These are phyloP conservation scores for Perdita meconis DNA, from an alignment of 2,888 invertebrate species.

Conservation along the genomic window DNA sequence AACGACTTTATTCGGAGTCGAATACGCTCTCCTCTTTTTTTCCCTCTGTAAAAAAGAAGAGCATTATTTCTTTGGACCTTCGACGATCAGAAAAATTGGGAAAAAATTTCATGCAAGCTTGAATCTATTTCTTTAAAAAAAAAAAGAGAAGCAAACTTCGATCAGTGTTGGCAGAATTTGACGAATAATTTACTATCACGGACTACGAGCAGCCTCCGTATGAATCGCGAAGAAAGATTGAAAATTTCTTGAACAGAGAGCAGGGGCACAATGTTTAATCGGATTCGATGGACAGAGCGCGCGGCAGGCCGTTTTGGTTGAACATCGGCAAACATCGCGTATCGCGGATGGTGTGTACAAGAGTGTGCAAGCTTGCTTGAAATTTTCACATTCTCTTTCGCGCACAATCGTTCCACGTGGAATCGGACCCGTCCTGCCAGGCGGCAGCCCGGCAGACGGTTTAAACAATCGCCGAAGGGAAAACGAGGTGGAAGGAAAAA, in stretches of 20 bases:
- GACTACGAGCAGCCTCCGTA: not conserved
- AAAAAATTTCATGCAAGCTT: too few species aligned
- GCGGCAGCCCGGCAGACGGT: constrained; percentile 63
- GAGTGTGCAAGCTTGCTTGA: constrained; percentile 66
- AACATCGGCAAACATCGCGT: constrained; percentile 67
- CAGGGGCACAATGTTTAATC: constrained; percentile 55
- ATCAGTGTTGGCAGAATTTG: not conserved
- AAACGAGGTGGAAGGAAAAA: constrained; percentile 63
- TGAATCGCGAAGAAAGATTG: constrained; percentile 49
- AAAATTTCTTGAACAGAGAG: constrained; percentile 49
- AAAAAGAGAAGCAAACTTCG: too few species aligned
- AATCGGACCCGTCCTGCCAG: constrained; percentile 51
- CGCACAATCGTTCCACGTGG: constrained; percentile 62
- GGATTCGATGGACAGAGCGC: constrained; percentile 59
- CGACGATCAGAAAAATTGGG: too few species aligned
- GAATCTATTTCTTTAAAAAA: too few species aligned
- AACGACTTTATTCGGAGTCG: not conserved
- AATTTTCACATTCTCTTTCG: constrained; percentile 67
- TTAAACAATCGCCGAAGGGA: constrained; percentile 72
- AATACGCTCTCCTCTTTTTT: too few species aligned
- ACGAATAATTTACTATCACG: constrained; percentile 6
- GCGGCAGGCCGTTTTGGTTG: constrained; percentile 61
- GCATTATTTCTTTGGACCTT: too few species aligned
- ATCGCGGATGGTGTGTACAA: constrained; percentile 66
- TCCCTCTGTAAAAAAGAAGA: too few species aligned